phyloP scores from a whole-genome alignment of 2,113 vertebrate species.

The Platysternon megacephalum region DNA sequence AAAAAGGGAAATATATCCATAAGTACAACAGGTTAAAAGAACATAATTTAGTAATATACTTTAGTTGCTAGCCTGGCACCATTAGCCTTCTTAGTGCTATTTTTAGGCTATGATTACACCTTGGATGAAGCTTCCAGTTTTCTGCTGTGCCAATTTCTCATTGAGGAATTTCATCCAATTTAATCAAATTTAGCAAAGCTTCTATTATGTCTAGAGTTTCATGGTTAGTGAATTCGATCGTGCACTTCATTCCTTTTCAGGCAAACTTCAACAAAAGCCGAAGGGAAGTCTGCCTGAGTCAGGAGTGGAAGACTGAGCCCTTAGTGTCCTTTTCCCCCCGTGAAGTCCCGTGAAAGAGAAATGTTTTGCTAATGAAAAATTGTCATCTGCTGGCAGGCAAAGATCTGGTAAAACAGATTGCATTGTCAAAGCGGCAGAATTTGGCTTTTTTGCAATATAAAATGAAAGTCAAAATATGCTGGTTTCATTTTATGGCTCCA shows the following conservation, averaged over 20 bases:
- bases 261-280: not conserved
- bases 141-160: constrained; percentile 6
- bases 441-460: constrained; percentile 26
- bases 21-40: constrained; percentile 57
- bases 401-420: not conserved
- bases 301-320: not conserved
- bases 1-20: constrained; percentile 63
- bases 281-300: not conserved
- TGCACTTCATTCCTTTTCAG: not conserved
- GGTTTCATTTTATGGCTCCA: constrained; percentile 28
- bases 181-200: constrained; percentile 14
- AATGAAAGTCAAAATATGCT: constrained; percentile 48
- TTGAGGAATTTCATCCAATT: constrained; percentile 34
- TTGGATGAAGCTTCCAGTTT: constrained; percentile 55
- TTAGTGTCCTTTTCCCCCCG: not conserved
- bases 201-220: constrained; percentile 21
- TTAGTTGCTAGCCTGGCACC: constrained; percentile 66
- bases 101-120: constrained; percentile 58
- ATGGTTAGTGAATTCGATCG: not conserved
- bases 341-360: not conserved
- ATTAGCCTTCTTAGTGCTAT: constrained; percentile 57
- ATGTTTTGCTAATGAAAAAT: not conserved
- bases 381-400: not conserved
- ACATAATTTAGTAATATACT: constrained; percentile 65
- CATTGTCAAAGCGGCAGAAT: constrained; percentile 22